A percentile compares a stretch with the other conserved stretches of the same genome.
phyloP scores from a whole-genome alignment of 2,888 invertebrate species.

The Epistrophe eligans region DNA sequence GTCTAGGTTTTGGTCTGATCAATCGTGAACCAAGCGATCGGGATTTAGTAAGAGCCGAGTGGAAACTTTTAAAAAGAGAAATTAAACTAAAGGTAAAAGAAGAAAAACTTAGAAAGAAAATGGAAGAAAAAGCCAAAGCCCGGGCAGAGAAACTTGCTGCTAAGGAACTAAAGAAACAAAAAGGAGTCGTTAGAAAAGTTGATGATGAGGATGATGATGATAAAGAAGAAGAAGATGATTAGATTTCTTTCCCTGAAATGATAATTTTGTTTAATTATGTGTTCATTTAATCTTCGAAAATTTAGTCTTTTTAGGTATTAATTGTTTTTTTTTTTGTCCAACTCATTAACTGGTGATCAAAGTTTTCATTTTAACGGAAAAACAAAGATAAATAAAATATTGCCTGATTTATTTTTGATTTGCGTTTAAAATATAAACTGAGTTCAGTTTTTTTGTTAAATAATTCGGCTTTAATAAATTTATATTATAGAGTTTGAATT shows the following conservation, averaged over 20 bases:
- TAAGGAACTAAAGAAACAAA: conserved; percentile 36
- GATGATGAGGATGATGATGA: conserved; percentile 18
- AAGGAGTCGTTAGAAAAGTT: background rate
- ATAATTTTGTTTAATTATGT: background rate
- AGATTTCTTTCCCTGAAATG: background rate
- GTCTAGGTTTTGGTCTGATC: background rate
- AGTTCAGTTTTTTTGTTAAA: background rate
- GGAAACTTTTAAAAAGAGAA: conserved; percentile 50
- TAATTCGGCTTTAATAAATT: background rate
- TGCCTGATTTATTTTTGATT: background rate
- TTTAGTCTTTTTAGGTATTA: background rate
- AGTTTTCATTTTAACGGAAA: background rate
- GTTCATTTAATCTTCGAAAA: background rate
- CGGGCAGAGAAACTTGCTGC: conserved; percentile 53
- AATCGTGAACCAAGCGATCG: conserved; percentile 37
- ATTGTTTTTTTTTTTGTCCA: background rate
- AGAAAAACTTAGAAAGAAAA: conserved; percentile 45
- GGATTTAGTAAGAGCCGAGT: conserved; percentile 49
- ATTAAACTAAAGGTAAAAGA: conserved; percentile 35
- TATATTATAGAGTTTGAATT: no score
- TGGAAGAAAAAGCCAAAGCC: conserved; percentile 48
- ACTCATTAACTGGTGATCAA: background rate
- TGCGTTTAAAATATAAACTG: background rate
- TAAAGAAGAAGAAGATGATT: conserved; percentile 57
- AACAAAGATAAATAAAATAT: background rate